Conservation (phyloP, 2,797 vertebrate species). For the Gadopsis marmoratus region DNA sequence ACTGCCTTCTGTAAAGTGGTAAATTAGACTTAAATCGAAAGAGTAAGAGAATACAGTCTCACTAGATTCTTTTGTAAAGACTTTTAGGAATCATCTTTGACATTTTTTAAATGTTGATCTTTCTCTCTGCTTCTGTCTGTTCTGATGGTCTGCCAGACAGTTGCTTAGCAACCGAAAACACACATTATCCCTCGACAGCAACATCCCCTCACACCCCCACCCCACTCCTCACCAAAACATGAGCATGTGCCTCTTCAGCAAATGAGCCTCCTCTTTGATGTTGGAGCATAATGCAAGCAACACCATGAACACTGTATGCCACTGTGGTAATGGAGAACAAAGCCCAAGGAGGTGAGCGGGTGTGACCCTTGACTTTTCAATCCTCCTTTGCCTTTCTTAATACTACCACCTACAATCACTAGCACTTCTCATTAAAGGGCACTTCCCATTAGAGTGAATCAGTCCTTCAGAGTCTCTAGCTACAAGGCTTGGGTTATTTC, state of each 20-base stretch:
- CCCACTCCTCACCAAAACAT: constrained; percentile 55
- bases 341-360: constrained; percentile 53
- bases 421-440: constrained; percentile 66
- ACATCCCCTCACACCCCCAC: constrained; percentile 50
- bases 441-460: constrained; percentile 70
- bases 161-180: constrained; percentile 86
- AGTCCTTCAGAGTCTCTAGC: constrained; percentile 39
- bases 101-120: constrained; percentile 55
- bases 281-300: constrained; percentile 53
- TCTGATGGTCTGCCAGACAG: constrained; percentile 73
- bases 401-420: constrained; percentile 68
- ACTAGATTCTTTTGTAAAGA: constrained; percentile 23
- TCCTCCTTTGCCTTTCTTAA: constrained; percentile 66
- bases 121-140: constrained; percentile 56
- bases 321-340: constrained; percentile 61
- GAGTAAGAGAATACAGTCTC: background rate
- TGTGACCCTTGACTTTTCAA: constrained; percentile 65
- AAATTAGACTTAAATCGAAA: constrained; percentile 13
- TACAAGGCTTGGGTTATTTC: constrained; percentile 49
- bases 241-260: constrained; percentile 54
- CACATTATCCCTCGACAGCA: constrained; percentile 69
- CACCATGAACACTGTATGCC: constrained; percentile 37
- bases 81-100: constrained; percentile 23
- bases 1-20: background rate
- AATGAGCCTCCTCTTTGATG: constrained; percentile 70